A percentile compares a stretch with the other conserved stretches of the same genome.
These are phyloP conservation scores for Petaurus breviceps DNA, from an alignment of 2,113 vertebrate species.

Conservation along the genomic window DNA sequence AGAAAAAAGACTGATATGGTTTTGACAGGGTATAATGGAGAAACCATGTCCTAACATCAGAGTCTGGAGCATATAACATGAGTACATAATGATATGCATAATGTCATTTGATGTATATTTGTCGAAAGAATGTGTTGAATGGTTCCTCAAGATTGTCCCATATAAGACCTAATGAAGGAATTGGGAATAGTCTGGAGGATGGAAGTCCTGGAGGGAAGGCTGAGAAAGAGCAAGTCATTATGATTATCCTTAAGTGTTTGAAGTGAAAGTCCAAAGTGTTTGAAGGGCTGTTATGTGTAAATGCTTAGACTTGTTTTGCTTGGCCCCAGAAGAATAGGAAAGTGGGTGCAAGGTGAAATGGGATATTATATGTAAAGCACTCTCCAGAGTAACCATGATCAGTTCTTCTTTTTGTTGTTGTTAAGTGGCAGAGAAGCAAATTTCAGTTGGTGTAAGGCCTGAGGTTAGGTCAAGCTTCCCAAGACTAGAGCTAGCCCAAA, in stretches of 20 bases:
- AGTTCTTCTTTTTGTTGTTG: background rate
- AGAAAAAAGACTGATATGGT: background rate
- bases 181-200: background rate
- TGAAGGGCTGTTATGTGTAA: background rate
- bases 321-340: background rate
- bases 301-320: background rate
- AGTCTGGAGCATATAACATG: no score
- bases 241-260: background rate
- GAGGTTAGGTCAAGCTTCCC: background rate
- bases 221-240: background rate
- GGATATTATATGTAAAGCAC: background rate
- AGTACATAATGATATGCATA: background rate
- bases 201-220: background rate
- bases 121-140: background rate
- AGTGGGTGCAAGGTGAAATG: background rate
- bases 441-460: background rate
- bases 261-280: background rate
- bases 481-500: background rate
- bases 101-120: background rate
- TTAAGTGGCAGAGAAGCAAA: background rate
- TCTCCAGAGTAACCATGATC: background rate
- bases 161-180: no score
- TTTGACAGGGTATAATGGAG: background rate
- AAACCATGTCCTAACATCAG: background rate
- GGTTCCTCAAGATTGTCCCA: background rate